phyloP scores from a whole-genome alignment of 2,888 invertebrate genomes.

The Euzetes globulus region DNA sequence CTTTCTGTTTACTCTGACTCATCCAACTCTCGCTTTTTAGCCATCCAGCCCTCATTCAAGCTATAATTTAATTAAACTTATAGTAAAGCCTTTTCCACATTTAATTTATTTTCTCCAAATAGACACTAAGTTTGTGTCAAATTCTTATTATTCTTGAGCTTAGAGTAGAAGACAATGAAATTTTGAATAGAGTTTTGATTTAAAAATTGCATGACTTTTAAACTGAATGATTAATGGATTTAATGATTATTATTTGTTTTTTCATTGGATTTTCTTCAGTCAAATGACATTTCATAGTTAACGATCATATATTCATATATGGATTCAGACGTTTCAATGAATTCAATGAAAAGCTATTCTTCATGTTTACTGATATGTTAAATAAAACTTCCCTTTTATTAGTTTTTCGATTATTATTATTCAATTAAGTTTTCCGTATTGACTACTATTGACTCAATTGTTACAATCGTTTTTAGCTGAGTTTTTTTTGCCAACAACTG shows the following conservation, averaged over 20 bases:
- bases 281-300: not conserved
- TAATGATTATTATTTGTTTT: not conserved
- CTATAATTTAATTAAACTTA: slow-evolving; percentile 2
- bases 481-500: not conserved
- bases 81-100: not conserved
- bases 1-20: not conserved
- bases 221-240: not conserved
- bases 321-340: not conserved
- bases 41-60: not conserved
- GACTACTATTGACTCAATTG: not conserved
- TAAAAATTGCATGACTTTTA: slow-evolving; percentile 1
- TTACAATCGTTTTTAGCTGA: not conserved
- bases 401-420: slow-evolving; percentile 10
- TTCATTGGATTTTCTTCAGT: not conserved
- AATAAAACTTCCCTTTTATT: slow-evolving; percentile 20
- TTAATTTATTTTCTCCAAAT: too few relatives aligned
- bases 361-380: slow-evolving; percentile 23
- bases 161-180: not conserved
- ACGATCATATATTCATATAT: not conserved
- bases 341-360: slow-evolving; percentile 3
- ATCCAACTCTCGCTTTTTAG: not conserved
- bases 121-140: too few relatives aligned
- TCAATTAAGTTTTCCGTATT: slow-evolving; percentile 19
- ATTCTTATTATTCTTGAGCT: too few relatives aligned
- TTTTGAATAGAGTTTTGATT: not conserved